Evolutionary conservation across 2,797 vertebrate genomes (phyloP), one percentile per base, ranked within the genome.

Genomic region (Helicolenus hilgendorfi): DNA sequence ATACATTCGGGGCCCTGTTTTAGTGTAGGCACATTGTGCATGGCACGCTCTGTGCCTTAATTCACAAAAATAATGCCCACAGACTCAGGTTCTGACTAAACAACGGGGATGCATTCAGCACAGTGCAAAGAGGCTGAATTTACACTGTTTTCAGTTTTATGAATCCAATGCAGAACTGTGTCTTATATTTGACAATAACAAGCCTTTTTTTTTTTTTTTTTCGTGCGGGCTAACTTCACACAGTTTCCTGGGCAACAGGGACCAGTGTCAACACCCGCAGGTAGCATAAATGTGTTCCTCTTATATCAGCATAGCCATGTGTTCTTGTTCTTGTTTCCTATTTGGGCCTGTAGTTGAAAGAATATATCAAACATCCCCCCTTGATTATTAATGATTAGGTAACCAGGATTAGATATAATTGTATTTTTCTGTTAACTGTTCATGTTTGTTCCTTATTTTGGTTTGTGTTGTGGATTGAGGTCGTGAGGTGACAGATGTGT

Each of bases 221-320:
- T 18, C 58, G 55, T 75, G 79, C 9, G 24, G 91, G 74, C 29
- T 35, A 74, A 79, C 33, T 83, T 88, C 69, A 24, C 72, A 59
- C 18, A 0, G 71, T 87, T 94, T 77, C 88, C 84, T 9, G 59
- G 75, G 53, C 59, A 88, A 88, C 76, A n/a, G 68, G 82, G 38
- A 89, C 74, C 38, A 9, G 63, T 84, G 80, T 84, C 14, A 69
- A 58, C 58, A 59, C 69, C 89, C 5, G 65, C 85, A 38, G 81
- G 96, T 97, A 96, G 96, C 96, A 96, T 94, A 69, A 78, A 83
- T 87, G 85, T 96, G 87, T 92, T 93, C 31, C 84, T 86, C 87
- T 81, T 67, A 71, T 73, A 90, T 85, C 72, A 75, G 77, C 80
- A 72, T 78, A 81, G 49, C 74, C 31, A 62, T 71, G 36, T 91